Percentiles rank a stretch among this genome's conserved stretches.
Evolutionary conservation across 2,797 vertebrate species (phyloP).

Genomic region (Neosilurus hyrtlii): DNA sequence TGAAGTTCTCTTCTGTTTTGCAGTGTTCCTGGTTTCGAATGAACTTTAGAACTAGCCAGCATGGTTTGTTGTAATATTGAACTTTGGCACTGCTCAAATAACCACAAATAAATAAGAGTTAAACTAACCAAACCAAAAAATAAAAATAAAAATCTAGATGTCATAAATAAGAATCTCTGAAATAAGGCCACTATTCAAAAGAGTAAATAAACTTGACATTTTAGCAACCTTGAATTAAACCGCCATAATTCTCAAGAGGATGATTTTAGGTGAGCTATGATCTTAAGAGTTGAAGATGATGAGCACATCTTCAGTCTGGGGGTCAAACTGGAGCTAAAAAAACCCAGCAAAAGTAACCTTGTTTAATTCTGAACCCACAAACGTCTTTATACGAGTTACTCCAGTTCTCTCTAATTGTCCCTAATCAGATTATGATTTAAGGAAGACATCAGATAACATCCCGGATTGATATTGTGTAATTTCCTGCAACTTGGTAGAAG

Average conservation of each 20-base stretch:
- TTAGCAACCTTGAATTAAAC: background rate
- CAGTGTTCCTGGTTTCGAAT: constrained; percentile 52
- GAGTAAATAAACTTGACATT: background rate
- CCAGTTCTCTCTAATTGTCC: background rate
- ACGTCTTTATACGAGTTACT: background rate
- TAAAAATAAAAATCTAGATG: background rate
- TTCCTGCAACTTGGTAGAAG: constrained; percentile 18
- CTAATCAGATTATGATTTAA: background rate
- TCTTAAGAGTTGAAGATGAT: background rate
- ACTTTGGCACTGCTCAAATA: constrained; percentile 50
- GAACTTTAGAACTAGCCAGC: constrained; percentile 55
- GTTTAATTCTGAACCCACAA: background rate
- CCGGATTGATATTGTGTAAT: constrained; percentile 22
- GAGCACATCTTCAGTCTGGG: background rate
- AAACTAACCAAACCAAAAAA: background rate
- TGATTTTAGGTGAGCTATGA: background rate
- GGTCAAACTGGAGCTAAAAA: background rate
- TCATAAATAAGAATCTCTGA: background rate
- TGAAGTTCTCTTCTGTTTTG: constrained; percentile 50
- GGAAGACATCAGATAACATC: background rate
- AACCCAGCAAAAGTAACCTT: background rate
- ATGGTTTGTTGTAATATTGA: constrained; percentile 42
- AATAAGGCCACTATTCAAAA: background rate
- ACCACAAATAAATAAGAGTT: constrained; percentile 1
- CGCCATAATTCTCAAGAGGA: background rate